Percentiles rank a stretch among this genome's conserved stretches.
phyloP scores from a whole-genome alignment of 2,888 invertebrate genomes.

The Clostera curtula region DNA sequence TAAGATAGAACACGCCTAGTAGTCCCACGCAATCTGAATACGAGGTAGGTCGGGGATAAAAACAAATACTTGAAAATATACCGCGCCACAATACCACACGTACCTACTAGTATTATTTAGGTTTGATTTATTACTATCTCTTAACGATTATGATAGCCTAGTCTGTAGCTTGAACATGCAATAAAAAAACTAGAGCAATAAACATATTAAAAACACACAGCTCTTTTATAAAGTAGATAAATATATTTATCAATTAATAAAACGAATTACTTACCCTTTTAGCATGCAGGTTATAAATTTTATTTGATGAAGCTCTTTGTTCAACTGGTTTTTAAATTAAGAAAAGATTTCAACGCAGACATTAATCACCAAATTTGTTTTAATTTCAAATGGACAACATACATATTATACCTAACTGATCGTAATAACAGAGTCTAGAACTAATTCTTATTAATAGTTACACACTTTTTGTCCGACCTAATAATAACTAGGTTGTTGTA shows the following conservation, averaged over 20 bases:
- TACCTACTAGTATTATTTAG: too few species aligned
- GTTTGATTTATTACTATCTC: too few species aligned
- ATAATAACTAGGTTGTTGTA: slow-evolving; percentile 18
- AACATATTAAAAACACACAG: too few species aligned
- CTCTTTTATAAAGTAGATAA: too few species aligned
- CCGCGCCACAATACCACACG: too few species aligned
- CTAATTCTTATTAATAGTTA: slow-evolving; percentile 23
- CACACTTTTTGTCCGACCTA: slow-evolving; percentile 20
- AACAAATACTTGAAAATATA: slow-evolving; percentile 40
- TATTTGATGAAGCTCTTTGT: too few species aligned
- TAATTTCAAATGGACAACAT: background rate
- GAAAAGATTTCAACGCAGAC: background rate
- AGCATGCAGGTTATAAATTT: too few species aligned
- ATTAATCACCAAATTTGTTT: background rate
- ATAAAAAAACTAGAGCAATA: too few species aligned
- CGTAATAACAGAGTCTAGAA: slow-evolving; percentile 19
- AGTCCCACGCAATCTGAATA: slow-evolving; percentile 43
- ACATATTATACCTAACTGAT: slow-evolving; percentile 11
- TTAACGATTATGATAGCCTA: too few species aligned
- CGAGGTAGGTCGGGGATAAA: slow-evolving; percentile 64
- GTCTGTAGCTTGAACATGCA: too few species aligned
- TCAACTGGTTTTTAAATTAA: background rate
- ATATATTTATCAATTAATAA: too few species aligned
- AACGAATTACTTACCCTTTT: too few species aligned
- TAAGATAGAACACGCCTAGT: slow-evolving; percentile 50